These are phyloP conservation scores for Eilema caniola DNA, from an alignment of 2,888 invertebrate genomes.

Conservation along the genomic window DNA sequence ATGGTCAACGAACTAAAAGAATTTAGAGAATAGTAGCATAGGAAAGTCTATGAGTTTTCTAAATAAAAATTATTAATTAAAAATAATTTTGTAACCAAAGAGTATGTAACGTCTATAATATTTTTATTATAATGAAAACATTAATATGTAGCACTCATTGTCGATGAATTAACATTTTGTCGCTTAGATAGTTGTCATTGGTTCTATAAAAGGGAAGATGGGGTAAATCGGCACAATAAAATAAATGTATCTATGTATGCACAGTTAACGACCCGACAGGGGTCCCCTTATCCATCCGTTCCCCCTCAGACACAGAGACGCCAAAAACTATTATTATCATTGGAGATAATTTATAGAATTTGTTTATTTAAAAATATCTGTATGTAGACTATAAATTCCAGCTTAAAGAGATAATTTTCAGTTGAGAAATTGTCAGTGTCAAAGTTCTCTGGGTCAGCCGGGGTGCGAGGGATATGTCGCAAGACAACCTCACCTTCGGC, in stretches of 20 bases:
- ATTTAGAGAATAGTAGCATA: too few species aligned
- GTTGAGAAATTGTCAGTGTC: slow-evolving; percentile 46
- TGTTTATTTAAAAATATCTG: slow-evolving; percentile 48
- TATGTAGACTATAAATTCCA: slow-evolving; percentile 40
- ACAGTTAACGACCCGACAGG: slow-evolving; percentile 79
- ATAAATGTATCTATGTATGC: slow-evolving; percentile 79
- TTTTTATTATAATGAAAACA: neutral
- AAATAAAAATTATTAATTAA: too few species aligned
- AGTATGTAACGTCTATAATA: neutral
- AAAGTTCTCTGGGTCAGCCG: too few species aligned
- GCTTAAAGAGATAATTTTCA: slow-evolving; percentile 37
- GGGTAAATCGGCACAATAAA: slow-evolving; percentile 85
- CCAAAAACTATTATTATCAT: slow-evolving; percentile 73
- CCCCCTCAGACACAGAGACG: slow-evolving; percentile 76
- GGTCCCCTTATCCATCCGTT: slow-evolving; percentile 69
- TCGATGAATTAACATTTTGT: slow-evolving; percentile 53
- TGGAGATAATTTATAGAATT: slow-evolving; percentile 53
- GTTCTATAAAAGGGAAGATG: slow-evolving; percentile 76
- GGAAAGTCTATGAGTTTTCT: too few species aligned
- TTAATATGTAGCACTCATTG: slow-evolving; percentile 28
- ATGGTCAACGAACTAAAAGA: too few species aligned
- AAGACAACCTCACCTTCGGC: too few species aligned
- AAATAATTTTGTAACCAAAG: too few species aligned
- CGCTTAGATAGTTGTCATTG: slow-evolving; percentile 74
- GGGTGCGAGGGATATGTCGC: too few species aligned